Evolutionary conservation across 2,797 vertebrate species (phyloP).

Genomic region (Gorsachius magnificus): DNA sequence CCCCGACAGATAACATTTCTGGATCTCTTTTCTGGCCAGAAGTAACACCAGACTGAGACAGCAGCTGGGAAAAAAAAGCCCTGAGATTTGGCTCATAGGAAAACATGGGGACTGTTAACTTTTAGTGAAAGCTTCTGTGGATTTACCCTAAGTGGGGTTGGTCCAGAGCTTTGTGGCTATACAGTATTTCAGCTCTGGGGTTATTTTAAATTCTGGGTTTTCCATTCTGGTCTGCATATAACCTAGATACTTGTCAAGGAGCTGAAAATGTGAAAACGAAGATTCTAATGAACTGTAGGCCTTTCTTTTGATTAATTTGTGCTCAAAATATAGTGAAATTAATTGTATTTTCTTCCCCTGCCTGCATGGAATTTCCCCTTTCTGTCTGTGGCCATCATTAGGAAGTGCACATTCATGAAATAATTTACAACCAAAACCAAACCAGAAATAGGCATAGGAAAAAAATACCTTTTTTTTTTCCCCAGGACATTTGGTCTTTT

Average conservation of each 20-base stretch:
- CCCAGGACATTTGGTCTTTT: neutral
- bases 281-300: conserved; percentile 11
- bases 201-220: conserved; percentile 7
- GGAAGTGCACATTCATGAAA: conserved; percentile 42
- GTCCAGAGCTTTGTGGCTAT: neutral
- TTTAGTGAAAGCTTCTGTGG: neutral
- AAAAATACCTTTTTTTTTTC: neutral
- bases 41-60: conserved; percentile 8
- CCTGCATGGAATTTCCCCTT: conserved; percentile 57
- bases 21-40: conserved; percentile 4
- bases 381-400: conserved; percentile 36
- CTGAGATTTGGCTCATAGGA: neutral
- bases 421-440: conserved; percentile 57
- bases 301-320: conserved; percentile 46
- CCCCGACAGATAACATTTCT: neutral
- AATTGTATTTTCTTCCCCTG: conserved; percentile 57
- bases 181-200: neutral
- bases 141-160: neutral
- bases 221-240: neutral
- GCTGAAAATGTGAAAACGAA: neutral
- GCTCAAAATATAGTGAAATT: conserved; percentile 36
- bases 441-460: conserved; percentile 23
- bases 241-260: conserved; percentile 7
- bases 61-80: neutral
- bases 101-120: neutral